Percentiles rank a stretch among this genome's conserved stretches.
These are phyloP conservation scores for Platycercus adscitus DNA, from an alignment of 2,113 vertebrate genomes.

Conservation along the genomic window DNA sequence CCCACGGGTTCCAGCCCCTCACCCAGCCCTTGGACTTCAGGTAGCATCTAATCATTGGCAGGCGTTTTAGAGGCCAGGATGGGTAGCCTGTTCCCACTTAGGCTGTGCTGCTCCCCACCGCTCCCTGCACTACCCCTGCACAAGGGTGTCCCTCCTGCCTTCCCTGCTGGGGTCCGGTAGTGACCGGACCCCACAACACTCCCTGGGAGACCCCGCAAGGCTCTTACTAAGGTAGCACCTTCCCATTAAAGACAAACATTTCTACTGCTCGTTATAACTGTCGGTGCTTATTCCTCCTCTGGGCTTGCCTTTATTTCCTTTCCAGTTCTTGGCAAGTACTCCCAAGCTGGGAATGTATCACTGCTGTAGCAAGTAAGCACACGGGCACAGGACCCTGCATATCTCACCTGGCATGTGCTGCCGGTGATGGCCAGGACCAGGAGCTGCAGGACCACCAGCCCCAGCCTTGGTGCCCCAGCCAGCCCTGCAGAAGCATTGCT, in stretches of 20 bases:
- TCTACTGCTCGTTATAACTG: not conserved
- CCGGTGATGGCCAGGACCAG: fast-evolving
- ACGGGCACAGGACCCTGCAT: not conserved
- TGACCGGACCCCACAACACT: not conserved
- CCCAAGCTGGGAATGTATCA: fast-evolving
- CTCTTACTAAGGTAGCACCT: not conserved
- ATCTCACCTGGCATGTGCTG: not conserved
- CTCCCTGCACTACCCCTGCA: not conserved
- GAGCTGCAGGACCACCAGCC: not conserved
- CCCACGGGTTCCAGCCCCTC: not conserved
- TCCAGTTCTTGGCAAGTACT: not conserved
- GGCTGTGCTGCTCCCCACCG: not conserved
- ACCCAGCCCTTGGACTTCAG: not conserved
- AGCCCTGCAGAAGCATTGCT: not conserved
- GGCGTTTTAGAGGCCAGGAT: not conserved
- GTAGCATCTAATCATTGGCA: not conserved
- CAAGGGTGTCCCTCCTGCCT: not conserved
- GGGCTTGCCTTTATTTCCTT: slow-evolving; percentile 6
- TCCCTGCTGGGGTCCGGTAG: not conserved
- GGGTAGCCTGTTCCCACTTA: not conserved
- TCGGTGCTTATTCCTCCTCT: not conserved
- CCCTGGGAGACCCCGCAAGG: not conserved
- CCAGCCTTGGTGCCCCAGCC: not conserved
- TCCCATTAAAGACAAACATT: not conserved
- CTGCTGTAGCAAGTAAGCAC: not conserved